These are phyloP conservation scores for Falco naumanni DNA, from an alignment of 2,797 vertebrate species.

Conservation along the genomic window DNA sequence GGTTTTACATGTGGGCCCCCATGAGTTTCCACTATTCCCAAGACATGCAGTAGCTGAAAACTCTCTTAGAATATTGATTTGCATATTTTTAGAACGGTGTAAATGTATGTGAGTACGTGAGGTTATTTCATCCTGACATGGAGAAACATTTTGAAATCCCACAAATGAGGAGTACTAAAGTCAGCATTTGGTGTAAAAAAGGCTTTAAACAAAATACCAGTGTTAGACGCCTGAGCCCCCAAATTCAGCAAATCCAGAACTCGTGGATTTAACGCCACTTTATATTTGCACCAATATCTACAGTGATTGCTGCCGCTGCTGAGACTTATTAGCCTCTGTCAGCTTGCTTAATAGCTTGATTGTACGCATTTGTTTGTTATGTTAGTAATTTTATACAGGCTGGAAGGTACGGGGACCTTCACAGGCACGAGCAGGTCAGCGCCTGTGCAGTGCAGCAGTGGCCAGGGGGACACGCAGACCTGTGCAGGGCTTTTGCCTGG, in stretches of 20 bases:
- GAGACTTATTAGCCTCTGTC: neutral
- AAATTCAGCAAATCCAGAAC: neutral
- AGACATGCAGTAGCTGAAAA: neutral
- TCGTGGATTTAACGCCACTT: neutral
- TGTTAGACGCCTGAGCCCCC: neutral
- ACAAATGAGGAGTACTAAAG: neutral
- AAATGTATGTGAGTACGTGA: neutral
- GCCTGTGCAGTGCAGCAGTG: neutral
- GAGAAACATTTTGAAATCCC: neutral
- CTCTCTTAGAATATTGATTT: neutral
- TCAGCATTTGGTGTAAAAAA: neutral
- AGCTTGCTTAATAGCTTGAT: neutral
- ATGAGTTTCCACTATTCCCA: neutral
- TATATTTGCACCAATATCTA: neutral
- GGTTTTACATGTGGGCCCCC: neutral
- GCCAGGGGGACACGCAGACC: neutral
- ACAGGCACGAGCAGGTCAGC: accelerated
- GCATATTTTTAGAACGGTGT: neutral
- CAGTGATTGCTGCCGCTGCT: accelerated
- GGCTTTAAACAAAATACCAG: neutral
- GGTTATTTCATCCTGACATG: neutral
- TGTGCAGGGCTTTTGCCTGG: accelerated
- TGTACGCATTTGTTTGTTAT: neutral
- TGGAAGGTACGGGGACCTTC: neutral
- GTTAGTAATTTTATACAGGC: neutral